Evolutionary conservation across 2,113 vertebrate genomes (phyloP), one percentile per base, ranked within the genome.

Genomic region (Sphaerodactylus townsendi): DNA sequence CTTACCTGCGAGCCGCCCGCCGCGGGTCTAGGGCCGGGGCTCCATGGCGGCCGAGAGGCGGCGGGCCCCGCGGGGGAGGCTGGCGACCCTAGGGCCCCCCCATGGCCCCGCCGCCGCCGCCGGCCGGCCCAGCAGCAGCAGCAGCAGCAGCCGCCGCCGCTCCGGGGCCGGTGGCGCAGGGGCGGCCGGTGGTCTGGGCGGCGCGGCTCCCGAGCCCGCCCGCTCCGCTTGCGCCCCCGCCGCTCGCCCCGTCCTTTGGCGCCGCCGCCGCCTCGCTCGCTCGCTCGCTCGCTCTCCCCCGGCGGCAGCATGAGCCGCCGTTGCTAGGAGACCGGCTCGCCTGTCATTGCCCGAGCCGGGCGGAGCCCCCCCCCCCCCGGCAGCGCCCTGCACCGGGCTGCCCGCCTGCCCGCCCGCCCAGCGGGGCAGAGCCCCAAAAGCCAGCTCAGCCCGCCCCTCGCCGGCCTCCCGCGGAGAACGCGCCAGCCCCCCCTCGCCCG

Each of bases 301-400:
- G n/a, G n/a, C n/a, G n/a, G n/a, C n/a, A n/a, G 79, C 79, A 72
- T 59, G 78, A 50, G 35, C 48, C 41, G 79, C 53, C 53, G 53
- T 71, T 81, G 79, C 79, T 81, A 81, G 68, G 79, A 39, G 68
- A 81, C 79, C 35, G 15, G 79, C 79, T 44, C 68, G 68, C 68
- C 75, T 81, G 79, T 81, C 79, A 71, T 56, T 66, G 39, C 44
- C 25, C 41, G 25, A n/a, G 71, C 71, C 53, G 15, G 53, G 53
- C 53, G 53, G 53, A 56, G 48, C 10, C 48, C 48, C n/a, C 10
- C 48, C 48, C 48, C 48, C 10, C 48, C 48, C 48, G 10, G 48
- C 48, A 10, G 10, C 48, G 48, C 48, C 48, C 5, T 15, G 48
- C 48, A 6, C 7, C 44, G 44, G 44, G 44, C 4, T 9, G 44